Percentiles rank a stretch among this genome's conserved stretches.
Conservation (phyloP, 2,797 vertebrate species). For the Galagoides demidoff region DNA sequence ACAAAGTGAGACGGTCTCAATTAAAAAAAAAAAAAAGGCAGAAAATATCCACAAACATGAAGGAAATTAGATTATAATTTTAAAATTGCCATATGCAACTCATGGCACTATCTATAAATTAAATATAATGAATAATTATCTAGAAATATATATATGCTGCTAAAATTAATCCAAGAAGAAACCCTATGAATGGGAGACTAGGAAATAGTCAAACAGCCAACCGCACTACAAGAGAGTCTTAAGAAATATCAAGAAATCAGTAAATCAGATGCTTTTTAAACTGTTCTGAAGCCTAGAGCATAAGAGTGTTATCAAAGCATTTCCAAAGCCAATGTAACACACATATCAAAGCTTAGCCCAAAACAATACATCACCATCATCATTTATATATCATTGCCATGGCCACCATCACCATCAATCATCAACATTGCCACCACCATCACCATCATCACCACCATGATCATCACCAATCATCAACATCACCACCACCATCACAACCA, state of each 20-base stretch:
- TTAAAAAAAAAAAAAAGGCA: neutral
- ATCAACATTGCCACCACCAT: neutral
- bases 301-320: neutral
- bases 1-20: no score
- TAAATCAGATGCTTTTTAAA: neutral
- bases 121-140: neutral
- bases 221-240: neutral
- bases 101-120: neutral
- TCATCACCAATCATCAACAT: no score
- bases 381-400: no score
- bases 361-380: neutral
- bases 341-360: neutral
- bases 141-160: neutral
- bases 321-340: neutral
- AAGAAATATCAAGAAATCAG: neutral
- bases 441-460: no score
- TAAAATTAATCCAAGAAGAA: slow-evolving; percentile 30
- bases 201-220: neutral
- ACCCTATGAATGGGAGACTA: neutral
- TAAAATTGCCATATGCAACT: slow-evolving; percentile 2
- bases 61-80: neutral
- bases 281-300: neutral
- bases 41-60: neutral
- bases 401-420: neutral
- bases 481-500: no score